Base-by-base conservation (phyloP, 2,113 vertebrate species). In the Protobothrops mucrosquamatus region DNA sequence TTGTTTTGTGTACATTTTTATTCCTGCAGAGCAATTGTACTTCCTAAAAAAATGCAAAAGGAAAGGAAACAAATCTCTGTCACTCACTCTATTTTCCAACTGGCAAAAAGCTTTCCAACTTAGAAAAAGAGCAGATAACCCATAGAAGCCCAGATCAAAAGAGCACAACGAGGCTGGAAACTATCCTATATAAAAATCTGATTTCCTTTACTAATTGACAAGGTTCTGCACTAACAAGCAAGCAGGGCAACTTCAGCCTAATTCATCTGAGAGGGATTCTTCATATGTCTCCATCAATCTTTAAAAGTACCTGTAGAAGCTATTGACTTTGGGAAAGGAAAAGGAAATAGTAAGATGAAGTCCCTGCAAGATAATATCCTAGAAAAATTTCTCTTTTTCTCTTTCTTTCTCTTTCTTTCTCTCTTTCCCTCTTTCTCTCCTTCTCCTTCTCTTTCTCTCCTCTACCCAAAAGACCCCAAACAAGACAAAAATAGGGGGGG, bases 161-260 rank as follows among this genome's bases (percentile, higher is more conserved):
- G 92, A 86, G 46, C 88, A 87, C 92, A 93, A 93, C 46, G 85
- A 81, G 56, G 46, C 61, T 87, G 46, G 56, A 59, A 93, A 90
- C 89, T 90, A 81, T 57, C 89, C 89, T 93, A 93, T 88, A 90
- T 90, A 86, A 89, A 51, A 86, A 87, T 11, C 88, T 34, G 43
- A 8, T 29, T 90, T 90, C 81, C 43, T 86, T 90, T 93, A 89
- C 89, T 90, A 93, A 93, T 93, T 93, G 74, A 86, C n/a, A 89
- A 64, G 74, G 81, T 51, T 90, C 74, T 61, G 8, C 14, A n/a
- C 74, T 90, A 90, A 61, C 92, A 90, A 90, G 56, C 74, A 86
- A 90, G 92, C 55, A 64, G n/a, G 10, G 46, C 43, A 57, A 59
- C 43, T 59, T 48, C 88, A 59, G n/a, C 57, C 54, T 34, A 46